Conservation (phyloP, 2,797 vertebrate genomes). For the Aeoliscus strigatus region DNA sequence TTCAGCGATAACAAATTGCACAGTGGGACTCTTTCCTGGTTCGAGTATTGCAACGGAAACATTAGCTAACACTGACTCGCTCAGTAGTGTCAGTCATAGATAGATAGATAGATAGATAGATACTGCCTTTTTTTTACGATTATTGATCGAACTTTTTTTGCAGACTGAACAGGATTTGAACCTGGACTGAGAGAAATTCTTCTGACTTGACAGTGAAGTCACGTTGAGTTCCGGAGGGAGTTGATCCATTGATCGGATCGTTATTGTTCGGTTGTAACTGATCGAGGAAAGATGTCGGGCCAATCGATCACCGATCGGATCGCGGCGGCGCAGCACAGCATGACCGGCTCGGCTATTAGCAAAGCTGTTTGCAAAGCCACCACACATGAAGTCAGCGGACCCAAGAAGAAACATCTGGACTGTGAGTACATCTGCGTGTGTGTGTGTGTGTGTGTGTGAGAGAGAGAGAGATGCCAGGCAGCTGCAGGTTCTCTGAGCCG, state of each 20-base stretch:
- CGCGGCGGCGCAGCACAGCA: slow-evolving; percentile 91
- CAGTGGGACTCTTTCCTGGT: slow-evolving; percentile 67
- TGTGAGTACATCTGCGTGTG: slow-evolving; percentile 75
- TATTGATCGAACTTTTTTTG: background rate
- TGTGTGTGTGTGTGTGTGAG: slow-evolving; percentile 66
- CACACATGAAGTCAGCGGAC: slow-evolving; percentile 86
- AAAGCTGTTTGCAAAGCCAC: slow-evolving; percentile 90
- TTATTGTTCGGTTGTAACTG: slow-evolving; percentile 34
- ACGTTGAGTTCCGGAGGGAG: slow-evolving; percentile 26
- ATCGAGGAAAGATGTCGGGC: slow-evolving; percentile 77
- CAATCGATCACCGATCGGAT: slow-evolving; percentile 91
- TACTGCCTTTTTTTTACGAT: background rate
- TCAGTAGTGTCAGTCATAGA: slow-evolving; percentile 17
- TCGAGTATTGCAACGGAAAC: slow-evolving; percentile 64
- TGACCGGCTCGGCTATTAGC: slow-evolving; percentile 87
- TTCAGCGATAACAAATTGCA: slow-evolving; percentile 60
- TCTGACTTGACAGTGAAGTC: slow-evolving; percentile 43
- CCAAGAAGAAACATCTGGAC: slow-evolving; percentile 89
- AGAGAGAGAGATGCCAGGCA: background rate
- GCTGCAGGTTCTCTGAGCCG: slow-evolving; percentile 4
- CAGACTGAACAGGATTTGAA: slow-evolving; percentile 20
- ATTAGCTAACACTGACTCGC: slow-evolving; percentile 77
- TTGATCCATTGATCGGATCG: slow-evolving; percentile 50
- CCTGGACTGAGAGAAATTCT: slow-evolving; percentile 7
- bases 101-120: slow-evolving; percentile 35